phyloP scores from a whole-genome alignment of 2,797 vertebrate genomes.

The Pelochelys cantorii region DNA sequence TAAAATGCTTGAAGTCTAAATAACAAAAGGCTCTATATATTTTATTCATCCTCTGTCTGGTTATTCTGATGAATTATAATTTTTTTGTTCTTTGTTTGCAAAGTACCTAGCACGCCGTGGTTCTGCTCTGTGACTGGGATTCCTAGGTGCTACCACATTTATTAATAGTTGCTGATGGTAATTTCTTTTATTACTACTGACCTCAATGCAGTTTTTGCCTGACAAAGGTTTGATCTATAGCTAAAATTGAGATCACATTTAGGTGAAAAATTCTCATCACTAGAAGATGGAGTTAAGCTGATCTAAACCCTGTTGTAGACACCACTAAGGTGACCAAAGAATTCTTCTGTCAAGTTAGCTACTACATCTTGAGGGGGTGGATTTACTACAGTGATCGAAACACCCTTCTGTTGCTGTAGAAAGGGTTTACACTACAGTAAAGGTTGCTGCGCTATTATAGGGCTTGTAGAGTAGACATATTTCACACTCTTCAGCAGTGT shows the following conservation, averaged over 20 bases:
- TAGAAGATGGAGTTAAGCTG: not conserved
- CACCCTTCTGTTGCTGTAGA: not conserved
- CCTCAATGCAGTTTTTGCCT: not conserved
- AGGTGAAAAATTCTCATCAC: not conserved
- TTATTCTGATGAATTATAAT: not conserved
- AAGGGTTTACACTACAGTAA: not conserved
- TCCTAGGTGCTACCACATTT: not conserved
- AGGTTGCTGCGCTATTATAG: not conserved
- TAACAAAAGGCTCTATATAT: fast-evolving
- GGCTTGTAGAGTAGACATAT: not conserved
- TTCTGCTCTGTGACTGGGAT: not conserved
- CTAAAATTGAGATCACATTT: not conserved
- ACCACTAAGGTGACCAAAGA: not conserved
- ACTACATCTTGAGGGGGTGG: not conserved
- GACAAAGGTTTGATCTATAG: not conserved
- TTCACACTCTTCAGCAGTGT: no score
- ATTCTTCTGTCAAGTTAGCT: not conserved
- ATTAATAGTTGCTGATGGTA: not conserved
- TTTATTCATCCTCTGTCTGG: not conserved
- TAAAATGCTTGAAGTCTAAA: not conserved
- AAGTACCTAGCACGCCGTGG: not conserved
- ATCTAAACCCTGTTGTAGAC: not conserved
- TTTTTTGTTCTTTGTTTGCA: not conserved
- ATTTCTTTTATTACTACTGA: not conserved
- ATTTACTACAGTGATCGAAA: not conserved